Conservation (phyloP, 2,888 invertebrate species). For the Polyommatus icarus region DNA sequence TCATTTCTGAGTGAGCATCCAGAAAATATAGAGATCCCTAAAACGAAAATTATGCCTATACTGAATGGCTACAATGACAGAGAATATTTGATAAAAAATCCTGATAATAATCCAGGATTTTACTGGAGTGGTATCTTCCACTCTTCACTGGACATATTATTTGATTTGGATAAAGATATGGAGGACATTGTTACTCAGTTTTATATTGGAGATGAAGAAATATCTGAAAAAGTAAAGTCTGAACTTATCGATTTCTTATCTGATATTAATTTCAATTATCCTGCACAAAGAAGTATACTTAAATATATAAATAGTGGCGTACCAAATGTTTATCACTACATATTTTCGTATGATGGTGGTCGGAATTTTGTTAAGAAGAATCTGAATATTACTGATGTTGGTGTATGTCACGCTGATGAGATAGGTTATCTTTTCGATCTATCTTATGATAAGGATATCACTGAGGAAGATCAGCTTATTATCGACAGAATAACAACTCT, state of each 20-base stretch:
- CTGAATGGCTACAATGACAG: slow-evolving; percentile 1
- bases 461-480: slow-evolving; percentile 27
- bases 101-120: neutral
- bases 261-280: slow-evolving; percentile 20
- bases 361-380: slow-evolving; percentile 8
- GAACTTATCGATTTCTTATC: slow-evolving; percentile 28
- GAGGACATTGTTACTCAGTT: slow-evolving; percentile 36
- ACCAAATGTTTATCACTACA: slow-evolving; percentile 27
- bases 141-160: neutral
- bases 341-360: slow-evolving; percentile 29
- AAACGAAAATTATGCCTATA: neutral
- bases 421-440: slow-evolving; percentile 19
- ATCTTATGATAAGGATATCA: slow-evolving; percentile 36
- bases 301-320: slow-evolving; percentile 8
- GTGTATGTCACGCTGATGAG: slow-evolving; percentile 12
- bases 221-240: neutral
- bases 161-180: slow-evolving; percentile 8
- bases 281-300: slow-evolving; percentile 15
- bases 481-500: slow-evolving; percentile 24
- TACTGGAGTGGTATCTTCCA: neutral
- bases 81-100: neutral
- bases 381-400: neutral
- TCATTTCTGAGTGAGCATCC: slow-evolving; percentile 20
- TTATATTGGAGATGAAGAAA: slow-evolving; percentile 28
- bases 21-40: slow-evolving; percentile 7